Evolutionary conservation across 2,113 vertebrate species (phyloP).

Genomic region (Irena cyanogastra): DNA sequence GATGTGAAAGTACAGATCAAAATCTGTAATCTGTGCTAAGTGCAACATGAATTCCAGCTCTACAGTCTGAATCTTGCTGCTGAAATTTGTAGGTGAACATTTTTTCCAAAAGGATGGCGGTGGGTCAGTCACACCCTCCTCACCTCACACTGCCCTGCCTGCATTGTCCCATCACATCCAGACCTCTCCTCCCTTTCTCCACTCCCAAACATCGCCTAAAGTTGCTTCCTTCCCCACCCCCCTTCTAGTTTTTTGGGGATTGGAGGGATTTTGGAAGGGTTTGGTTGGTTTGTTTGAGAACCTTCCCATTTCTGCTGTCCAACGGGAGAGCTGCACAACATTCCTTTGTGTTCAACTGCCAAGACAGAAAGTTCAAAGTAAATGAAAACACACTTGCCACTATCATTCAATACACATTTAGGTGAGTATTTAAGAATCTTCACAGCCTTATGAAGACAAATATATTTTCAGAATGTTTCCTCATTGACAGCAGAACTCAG

Average conservation of each 20-base stretch:
- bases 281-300: neutral
- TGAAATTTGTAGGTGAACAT: neutral
- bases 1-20: neutral
- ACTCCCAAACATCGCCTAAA: neutral
- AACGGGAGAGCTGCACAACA: neutral
- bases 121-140: neutral
- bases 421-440: constrained; percentile 37
- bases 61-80: neutral
- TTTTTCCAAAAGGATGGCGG: neutral
- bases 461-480: constrained; percentile 36
- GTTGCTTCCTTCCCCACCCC: neutral
- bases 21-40: neutral
- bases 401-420: constrained; percentile 7
- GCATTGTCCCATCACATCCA: neutral
- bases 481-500: constrained; percentile 5
- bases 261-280: neutral
- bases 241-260: neutral
- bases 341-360: constrained; percentile 14
- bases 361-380: constrained; percentile 13
- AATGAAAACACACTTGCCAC: constrained; percentile 13
- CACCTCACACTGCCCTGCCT: neutral
- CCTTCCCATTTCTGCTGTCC: neutral
- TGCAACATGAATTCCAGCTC: neutral
- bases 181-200: neutral
- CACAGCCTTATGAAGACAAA: neutral